Evolutionary conservation across 2,113 vertebrate species (phyloP).

Genomic region (Lepisosteus oculatus): DNA sequence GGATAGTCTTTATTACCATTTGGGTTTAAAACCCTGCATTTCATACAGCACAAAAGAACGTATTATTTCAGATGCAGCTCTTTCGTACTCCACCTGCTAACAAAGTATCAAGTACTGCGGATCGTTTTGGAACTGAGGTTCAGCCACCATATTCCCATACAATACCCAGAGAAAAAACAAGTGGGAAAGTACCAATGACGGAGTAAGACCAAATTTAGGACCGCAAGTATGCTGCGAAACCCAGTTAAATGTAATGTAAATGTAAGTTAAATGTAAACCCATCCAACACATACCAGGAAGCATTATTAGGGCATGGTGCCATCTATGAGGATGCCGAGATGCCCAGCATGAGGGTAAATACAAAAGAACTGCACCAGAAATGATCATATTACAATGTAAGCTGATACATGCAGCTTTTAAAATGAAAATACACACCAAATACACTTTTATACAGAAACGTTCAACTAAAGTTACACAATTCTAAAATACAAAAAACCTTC

Average conservation of each 20-base stretch:
- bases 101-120: too few relatives aligned
- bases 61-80: constrained; percentile 44
- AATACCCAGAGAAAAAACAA: too few relatives aligned
- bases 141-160: too few relatives aligned
- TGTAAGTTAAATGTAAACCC: too few relatives aligned
- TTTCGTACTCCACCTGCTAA: not conserved
- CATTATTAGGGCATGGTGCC: too few relatives aligned
- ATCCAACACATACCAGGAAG: too few relatives aligned
- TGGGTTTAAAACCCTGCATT: constrained; percentile 23
- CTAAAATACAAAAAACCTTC: constrained; percentile 63
- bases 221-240: too few relatives aligned
- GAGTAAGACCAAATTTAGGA: too few relatives aligned
- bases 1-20: constrained; percentile 36
- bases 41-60: constrained; percentile 26
- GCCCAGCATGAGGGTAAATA: not conserved
- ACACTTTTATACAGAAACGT: constrained; percentile 60
- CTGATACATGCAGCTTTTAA: constrained; percentile 76
- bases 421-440: constrained; percentile 60
- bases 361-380: constrained; percentile 85
- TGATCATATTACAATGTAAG: constrained; percentile 64
- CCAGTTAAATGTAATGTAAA: too few relatives aligned
- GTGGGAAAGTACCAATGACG: too few relatives aligned
- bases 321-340: too few relatives aligned
- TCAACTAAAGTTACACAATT: constrained; percentile 75
- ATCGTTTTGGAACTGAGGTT: too few relatives aligned